Conservation (phyloP, 2,113 vertebrate species). For the Saccopteryx leptura region DNA sequence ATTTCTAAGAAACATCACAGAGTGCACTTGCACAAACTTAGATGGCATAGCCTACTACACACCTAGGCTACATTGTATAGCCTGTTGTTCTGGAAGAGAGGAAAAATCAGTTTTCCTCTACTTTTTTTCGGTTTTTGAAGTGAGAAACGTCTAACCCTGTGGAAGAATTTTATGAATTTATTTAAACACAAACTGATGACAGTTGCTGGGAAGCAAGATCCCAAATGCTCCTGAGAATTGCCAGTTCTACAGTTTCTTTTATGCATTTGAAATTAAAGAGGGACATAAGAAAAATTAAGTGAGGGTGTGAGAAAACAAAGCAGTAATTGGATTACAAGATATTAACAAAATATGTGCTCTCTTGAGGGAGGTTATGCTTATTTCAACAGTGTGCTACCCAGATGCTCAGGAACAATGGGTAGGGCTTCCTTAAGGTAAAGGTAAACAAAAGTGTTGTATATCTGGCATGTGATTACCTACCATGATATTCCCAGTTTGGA, state of each 20-base stretch:
- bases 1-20: background rate
- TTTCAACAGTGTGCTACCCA: background rate
- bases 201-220: background rate
- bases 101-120: background rate
- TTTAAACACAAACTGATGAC: background rate
- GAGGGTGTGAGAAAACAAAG: background rate
- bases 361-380: background rate
- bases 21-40: background rate
- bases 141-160: background rate
- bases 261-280: background rate
- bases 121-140: background rate
- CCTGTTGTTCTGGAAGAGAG: background rate
- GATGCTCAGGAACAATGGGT: background rate
- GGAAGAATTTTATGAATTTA: background rate
- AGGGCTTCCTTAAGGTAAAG: background rate
- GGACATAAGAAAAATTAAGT: background rate
- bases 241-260: background rate
- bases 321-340: background rate
- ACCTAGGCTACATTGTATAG: background rate
- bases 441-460: background rate
- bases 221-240: background rate
- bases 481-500: background rate
- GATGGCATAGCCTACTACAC: background rate
- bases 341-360: background rate
- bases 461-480: background rate